These are phyloP conservation scores for Hyperoplus immaculatus DNA, from an alignment of 2,797 vertebrate genomes.

Conservation along the genomic window DNA sequence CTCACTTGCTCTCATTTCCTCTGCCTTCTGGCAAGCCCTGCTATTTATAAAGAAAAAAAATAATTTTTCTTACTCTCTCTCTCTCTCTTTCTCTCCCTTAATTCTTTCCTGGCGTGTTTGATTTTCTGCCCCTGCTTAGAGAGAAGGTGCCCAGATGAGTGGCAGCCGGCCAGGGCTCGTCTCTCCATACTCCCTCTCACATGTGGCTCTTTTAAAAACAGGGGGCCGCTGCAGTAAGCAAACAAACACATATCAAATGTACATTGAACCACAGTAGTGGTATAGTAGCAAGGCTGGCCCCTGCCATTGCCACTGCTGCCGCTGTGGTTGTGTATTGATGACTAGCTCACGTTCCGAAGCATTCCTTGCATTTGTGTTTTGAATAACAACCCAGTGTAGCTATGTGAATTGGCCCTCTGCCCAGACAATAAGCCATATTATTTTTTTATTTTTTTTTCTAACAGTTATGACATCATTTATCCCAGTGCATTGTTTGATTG, in stretches of 20 bases:
- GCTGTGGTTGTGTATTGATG: slow-evolving; percentile 48
- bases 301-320: neutral
- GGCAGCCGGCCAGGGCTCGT: slow-evolving; percentile 84
- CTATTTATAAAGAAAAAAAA: slow-evolving; percentile 90
- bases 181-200: slow-evolving; percentile 59
- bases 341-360: slow-evolving; percentile 55
- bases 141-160: slow-evolving; percentile 89
- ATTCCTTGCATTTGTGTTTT: slow-evolving; percentile 45
- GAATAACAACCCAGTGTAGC: slow-evolving; percentile 60
- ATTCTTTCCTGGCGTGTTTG: slow-evolving; percentile 88
- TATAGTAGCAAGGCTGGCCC: too few species aligned
- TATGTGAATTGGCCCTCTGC: slow-evolving; percentile 67
- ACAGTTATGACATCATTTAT: slow-evolving; percentile 78
- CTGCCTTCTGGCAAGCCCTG: slow-evolving; percentile 89
- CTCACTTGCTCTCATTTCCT: slow-evolving; percentile 89
- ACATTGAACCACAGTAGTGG: slow-evolving; percentile 49
- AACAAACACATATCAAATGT: slow-evolving; percentile 55
- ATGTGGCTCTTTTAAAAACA: slow-evolving; percentile 52
- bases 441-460: slow-evolving; percentile 33
- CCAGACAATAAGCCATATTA: slow-evolving; percentile 72
- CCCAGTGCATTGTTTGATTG: slow-evolving; percentile 75
- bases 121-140: slow-evolving; percentile 89
- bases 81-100: slow-evolving; percentile 82
- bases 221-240: slow-evolving; percentile 20
- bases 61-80: slow-evolving; percentile 84